Evolutionary conservation across 2,888 invertebrate genomes (phyloP), one percentile per base, ranked within the genome.

Genomic region (Polydrusus tereticollis): DNA sequence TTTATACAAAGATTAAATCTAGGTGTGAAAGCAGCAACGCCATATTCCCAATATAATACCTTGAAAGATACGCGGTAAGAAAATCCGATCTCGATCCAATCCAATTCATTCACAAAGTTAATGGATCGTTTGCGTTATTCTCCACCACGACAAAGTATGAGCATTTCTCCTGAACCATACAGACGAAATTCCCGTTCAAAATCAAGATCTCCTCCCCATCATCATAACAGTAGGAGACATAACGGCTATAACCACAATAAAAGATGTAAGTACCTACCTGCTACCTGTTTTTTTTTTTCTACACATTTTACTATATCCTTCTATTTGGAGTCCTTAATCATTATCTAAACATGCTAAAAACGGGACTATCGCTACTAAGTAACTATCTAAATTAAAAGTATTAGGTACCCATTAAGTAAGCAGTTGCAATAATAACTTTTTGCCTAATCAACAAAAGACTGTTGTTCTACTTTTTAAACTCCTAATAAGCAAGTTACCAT

Each of bases 141-240:
- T 5, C 80, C 82, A 20, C 77, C 80, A 45, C 79, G 81, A 57
- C 75, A 79, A 74, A 83, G 80, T 73, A 83, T 83, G 83, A 84
- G 83, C 21, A 82, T 82, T 69, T 84, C 84, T 43, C 84, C 83
- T 12, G 83, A 83, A 68, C 69, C 75, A 18, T 81, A 80, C 62
- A 79, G 77, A 63, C 78, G 79, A 74, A 80, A 77, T 58, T 82
- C 83, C 33, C 82, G 83, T 74, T 84, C 84, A 21, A 80, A 81
- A 50, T 85, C 85, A 6, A 81, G 82, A 76, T 85, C 85, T 2
- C 85, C 85, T 55, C 85, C 85, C 57, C 50, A 43, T 26, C 52
- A 69, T 45, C 81, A 81, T 62, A 77, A 79, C 76, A 81, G 82
- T 67, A 80, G 82, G 73, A 81, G 83, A 71, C 81, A 81, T 62